Percentiles rank a stretch among this genome's conserved stretches.
Conservation (phyloP, 2,797 vertebrate genomes). For the Melanotaenia trifasciata region DNA sequence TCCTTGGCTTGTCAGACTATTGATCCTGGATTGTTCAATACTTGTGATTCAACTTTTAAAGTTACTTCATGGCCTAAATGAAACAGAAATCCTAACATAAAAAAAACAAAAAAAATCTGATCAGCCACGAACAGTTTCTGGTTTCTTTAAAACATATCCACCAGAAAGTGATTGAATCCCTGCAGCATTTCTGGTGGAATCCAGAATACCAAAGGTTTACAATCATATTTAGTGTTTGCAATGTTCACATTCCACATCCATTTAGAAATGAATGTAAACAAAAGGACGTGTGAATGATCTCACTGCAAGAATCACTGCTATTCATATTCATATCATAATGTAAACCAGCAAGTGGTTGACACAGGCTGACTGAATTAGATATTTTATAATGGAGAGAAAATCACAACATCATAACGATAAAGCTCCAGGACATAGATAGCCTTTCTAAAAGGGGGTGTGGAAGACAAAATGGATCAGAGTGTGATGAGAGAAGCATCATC, state of each 20-base stretch:
- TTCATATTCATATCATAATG: not conserved
- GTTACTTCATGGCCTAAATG: not conserved
- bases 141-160: not conserved
- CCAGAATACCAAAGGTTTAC: not conserved
- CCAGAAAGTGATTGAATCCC: not conserved
- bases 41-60: too few relatives aligned
- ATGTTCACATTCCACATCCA: too few relatives aligned
- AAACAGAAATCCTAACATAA: not conserved
- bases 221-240: not conserved
- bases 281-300: not conserved
- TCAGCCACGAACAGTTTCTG: not conserved
- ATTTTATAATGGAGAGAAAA: conserved; percentile 4
- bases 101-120: not conserved
- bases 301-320: not conserved
- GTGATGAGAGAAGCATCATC: conserved; percentile 15
- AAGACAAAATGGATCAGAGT: conserved; percentile 4
- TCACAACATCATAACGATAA: conserved; percentile 10
- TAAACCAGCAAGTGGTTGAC: not conserved
- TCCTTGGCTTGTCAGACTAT: too few relatives aligned
- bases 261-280: not conserved
- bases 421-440: not conserved
- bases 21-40: too few relatives aligned
- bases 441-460: not conserved
- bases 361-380: not conserved
- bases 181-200: not conserved